These are phyloP conservation scores for Stratiomys singularior DNA, from an alignment of 2,888 invertebrate species.

Conservation along the genomic window DNA sequence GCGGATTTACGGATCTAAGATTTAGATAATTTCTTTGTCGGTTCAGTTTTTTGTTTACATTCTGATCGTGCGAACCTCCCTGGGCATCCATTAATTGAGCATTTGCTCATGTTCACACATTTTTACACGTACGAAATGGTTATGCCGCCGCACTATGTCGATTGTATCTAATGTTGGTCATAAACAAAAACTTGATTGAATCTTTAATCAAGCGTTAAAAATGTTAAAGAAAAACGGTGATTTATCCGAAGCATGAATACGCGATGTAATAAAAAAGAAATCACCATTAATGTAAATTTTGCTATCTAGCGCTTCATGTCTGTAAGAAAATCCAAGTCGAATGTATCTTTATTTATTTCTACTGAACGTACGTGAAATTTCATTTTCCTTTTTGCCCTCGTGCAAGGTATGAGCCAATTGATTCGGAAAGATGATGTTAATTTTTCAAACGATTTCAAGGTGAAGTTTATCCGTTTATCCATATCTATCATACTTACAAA, in stretches of 20 bases:
- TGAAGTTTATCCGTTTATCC: constrained; percentile 14
- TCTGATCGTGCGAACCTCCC: neutral
- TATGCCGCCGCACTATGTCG: neutral
- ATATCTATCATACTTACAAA: neutral
- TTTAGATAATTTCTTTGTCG: neutral
- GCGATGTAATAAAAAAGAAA: neutral
- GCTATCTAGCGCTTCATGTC: neutral
- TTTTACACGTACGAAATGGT: neutral
- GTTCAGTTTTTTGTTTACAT: neutral
- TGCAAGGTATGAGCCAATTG: neutral
- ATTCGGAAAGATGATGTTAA: neutral
- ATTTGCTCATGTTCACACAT: neutral
- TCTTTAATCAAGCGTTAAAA: constrained; percentile 10
- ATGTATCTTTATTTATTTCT: neutral
- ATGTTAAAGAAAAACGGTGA: neutral
- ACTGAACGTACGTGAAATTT: neutral
- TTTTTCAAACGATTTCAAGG: neutral
- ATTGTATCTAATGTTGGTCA: neutral
- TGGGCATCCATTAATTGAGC: neutral
- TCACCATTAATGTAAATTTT: neutral
- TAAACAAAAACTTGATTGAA: constrained; percentile 5
- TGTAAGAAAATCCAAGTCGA: neutral
- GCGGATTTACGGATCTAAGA: neutral
- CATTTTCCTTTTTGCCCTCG: neutral
- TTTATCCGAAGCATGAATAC: neutral